Evolutionary conservation across 2,113 vertebrate genomes (phyloP).

Genomic region (Tiliqua scincoides): DNA sequence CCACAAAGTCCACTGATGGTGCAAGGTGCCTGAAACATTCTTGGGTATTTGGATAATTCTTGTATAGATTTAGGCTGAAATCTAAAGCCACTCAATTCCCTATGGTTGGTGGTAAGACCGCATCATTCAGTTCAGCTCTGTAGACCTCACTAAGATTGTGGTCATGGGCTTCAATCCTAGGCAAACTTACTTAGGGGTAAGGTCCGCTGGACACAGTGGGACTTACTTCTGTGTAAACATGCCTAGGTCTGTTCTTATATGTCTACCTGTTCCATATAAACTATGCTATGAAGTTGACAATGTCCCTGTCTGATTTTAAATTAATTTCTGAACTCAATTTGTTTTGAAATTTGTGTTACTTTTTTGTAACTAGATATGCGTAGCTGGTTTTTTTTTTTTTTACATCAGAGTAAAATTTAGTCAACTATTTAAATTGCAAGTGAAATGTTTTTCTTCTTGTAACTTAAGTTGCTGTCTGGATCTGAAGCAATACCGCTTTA

Average conservation of each 20-base stretch:
- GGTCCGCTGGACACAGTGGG: too few relatives aligned
- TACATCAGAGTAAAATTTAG: background rate
- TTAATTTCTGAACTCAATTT: background rate
- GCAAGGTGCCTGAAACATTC: background rate
- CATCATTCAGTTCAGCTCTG: background rate
- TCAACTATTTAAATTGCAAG: background rate
- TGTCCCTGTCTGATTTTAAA: background rate
- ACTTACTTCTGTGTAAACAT: too few relatives aligned
- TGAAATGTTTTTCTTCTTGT: slow-evolving; percentile 12
- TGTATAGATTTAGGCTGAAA: background rate
- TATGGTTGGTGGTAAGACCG: background rate
- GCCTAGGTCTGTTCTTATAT: background rate
- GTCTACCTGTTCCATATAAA: background rate
- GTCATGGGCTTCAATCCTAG: too few relatives aligned
- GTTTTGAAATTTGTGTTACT: background rate
- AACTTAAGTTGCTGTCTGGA: slow-evolving; percentile 5
- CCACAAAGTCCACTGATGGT: background rate
- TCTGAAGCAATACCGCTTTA: background rate
- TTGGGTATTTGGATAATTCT: background rate
- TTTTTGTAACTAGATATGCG: background rate
- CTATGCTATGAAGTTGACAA: background rate
- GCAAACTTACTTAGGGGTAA: too few relatives aligned
- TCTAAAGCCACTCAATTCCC: background rate
- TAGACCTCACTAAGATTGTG: too few relatives aligned
- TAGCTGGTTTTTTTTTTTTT: background rate